Evolutionary conservation across 2,888 invertebrate species (phyloP), one percentile per base, ranked within the genome.

Genomic region (Brachyopa scutellaris): DNA sequence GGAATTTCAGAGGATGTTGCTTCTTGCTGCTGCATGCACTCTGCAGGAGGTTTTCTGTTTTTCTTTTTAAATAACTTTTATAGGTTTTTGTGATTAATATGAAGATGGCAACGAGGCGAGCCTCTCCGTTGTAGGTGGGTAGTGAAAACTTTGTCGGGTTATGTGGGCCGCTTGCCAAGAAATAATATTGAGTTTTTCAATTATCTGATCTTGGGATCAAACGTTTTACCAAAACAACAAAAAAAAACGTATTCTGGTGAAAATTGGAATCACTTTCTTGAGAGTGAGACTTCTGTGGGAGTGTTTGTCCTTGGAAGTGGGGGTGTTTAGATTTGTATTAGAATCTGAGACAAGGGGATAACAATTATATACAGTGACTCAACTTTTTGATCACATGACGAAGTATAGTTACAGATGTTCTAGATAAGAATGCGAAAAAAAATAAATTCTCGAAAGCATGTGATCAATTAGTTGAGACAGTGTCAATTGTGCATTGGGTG

Each of bases 131-230:
- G 29, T 47, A 8, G 23, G 45, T 38, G 36, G 45, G 67, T 53
- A 9, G 36, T 57, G 36, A 47, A 49, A 74, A 74, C 33, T 74
- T 69, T 62, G 26, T n/a, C n/a, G 36, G 79, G 74, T 64, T 74
- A 74, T 80, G 67, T 42, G 67, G 66, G 74, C 79, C 74, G 74
- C 76, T 76, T 82, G 76, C 76, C 80, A 82, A 70, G 69, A 59
- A 74, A 82, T 70, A 70, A 82, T 82, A 82, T 82, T 82, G 76
- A 70, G 76, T 76, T 82, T 82, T 74, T 64, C 76, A 76, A 76
- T 76, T 82, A 76, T 66, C 69, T 82, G 70, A 70, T 70, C 76
- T 53, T 33, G 55, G 76, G 80, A 64, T 82, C 80, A 76, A 82
- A 64, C 79, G 74, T 40, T 62, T 80, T 69, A 80, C 79, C n/a